Evolutionary conservation across 2,113 vertebrate species (phyloP).

Genomic region (Oncorhynchus keta): DNA sequence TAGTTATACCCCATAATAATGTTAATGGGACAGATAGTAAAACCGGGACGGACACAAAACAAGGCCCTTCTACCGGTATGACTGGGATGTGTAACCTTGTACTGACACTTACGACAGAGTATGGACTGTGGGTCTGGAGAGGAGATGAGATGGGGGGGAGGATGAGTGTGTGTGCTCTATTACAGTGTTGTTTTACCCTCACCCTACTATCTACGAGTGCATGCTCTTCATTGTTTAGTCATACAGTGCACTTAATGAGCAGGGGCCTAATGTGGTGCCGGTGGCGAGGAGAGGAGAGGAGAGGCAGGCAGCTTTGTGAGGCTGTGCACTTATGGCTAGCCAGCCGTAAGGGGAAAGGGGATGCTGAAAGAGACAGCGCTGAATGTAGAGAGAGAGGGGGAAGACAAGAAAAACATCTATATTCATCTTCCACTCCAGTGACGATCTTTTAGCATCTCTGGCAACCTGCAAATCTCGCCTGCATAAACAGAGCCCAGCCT

Average conservation of each 20-base stretch:
- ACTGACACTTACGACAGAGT: neutral
- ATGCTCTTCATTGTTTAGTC: conserved; percentile 15
- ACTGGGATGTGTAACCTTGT: conserved; percentile 3
- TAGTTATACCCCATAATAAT: conserved; percentile 62
- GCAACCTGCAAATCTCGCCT: conserved; percentile 17
- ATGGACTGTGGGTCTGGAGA: neutral
- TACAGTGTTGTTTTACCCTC: neutral
- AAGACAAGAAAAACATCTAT: neutral
- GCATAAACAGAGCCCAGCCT: conserved; percentile 2
- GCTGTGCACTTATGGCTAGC: conserved; percentile 4
- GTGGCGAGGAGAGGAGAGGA: neutral
- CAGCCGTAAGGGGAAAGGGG: neutral
- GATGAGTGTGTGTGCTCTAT: neutral
- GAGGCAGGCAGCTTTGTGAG: neutral
- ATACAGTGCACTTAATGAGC: conserved; percentile 7
- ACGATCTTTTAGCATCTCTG: conserved; percentile 19
- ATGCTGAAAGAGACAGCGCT: neutral
- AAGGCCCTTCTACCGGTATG: neutral
- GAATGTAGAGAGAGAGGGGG: neutral
- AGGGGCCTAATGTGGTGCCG: conserved; percentile 17
- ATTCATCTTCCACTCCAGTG: conserved; percentile 5
- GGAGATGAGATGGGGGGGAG: neutral
- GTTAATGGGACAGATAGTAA: conserved; percentile 59
- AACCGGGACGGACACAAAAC: conserved; percentile 53
- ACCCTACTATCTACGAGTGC: neutral